phyloP scores from a whole-genome alignment of 2,888 invertebrate genomes.

The Pachliopta kotzebuea region DNA sequence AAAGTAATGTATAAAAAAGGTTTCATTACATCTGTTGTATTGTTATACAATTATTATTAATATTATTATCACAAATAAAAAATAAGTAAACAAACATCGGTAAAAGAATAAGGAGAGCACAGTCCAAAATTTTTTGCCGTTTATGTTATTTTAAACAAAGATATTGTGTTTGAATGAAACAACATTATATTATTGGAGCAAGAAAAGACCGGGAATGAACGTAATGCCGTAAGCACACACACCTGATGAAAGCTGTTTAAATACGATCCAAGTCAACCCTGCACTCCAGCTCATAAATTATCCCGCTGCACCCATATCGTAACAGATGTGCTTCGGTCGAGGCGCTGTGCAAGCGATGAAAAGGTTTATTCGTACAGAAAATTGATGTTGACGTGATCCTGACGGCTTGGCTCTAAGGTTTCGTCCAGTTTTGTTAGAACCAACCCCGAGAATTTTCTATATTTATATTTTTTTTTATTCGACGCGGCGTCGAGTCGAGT shows the following conservation, averaged over 20 bases:
- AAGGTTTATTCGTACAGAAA: neutral
- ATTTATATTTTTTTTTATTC: too few relatives aligned
- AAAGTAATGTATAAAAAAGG: too few relatives aligned
- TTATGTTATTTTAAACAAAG: too few relatives aligned
- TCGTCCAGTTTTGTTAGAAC: neutral
- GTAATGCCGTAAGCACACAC: conserved; percentile 1
- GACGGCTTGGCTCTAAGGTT: neutral
- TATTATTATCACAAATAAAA: too few relatives aligned
- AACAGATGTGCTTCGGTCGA: conserved; percentile 30
- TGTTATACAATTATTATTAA: too few relatives aligned
- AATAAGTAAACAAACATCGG: too few relatives aligned
- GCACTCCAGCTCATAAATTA: conserved; percentile 56
- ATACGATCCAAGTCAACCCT: conserved; percentile 44
- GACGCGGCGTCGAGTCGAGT: too few relatives aligned
- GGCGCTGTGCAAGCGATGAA: conserved; percentile 1
- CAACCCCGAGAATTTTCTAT: neutral
- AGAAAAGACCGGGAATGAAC: neutral
- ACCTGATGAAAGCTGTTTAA: conserved; percentile 23
- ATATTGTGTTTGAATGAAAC: neutral
- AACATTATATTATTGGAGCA: neutral
- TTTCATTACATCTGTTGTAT: too few relatives aligned
- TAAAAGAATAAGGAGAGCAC: too few relatives aligned
- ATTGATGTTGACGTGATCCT: neutral
- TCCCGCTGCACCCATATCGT: conserved; percentile 50
- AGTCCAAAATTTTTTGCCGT: too few relatives aligned